Conservation (phyloP, 35 echinoderm and acorn worm genomes). For the Strongylocentrotus purpuratus region DNA sequence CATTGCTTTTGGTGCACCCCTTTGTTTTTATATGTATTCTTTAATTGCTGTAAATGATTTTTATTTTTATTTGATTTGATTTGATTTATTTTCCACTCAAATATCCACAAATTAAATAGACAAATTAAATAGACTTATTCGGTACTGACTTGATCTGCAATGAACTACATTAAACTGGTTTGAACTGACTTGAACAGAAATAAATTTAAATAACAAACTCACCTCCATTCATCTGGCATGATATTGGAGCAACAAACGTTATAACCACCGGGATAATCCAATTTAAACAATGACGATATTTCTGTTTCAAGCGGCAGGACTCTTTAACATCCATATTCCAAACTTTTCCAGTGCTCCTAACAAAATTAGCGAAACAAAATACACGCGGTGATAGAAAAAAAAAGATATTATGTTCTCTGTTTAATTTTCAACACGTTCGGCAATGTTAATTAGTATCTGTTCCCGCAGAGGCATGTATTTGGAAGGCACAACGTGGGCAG, state of each 20-base stretch:
- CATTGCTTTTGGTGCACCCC: no score
- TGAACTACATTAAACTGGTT: no score
- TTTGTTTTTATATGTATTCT: no score
- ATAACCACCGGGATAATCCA: neutral
- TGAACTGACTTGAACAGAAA: no score
- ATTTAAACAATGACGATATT: neutral
- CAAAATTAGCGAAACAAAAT: neutral
- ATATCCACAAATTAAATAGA: no score
- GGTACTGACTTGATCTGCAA: no score
- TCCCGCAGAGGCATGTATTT: neutral
- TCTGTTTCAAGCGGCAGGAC: neutral
- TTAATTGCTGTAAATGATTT: no score
- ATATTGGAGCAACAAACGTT: neutral
- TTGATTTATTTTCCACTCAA: no score
- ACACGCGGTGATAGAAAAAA: neutral
- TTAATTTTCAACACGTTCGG: neutral
- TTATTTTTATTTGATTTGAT: no score
- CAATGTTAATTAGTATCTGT: neutral
- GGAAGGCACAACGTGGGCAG: neutral
- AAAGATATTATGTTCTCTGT: neutral
- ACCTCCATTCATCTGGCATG: neutral
- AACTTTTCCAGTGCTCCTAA: neutral
- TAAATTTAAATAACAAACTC: neutral
- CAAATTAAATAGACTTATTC: no score
- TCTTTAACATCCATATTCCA: neutral